Evolutionary conservation across 2,797 vertebrate genomes (phyloP), one percentile per base, ranked within the genome.

Genomic region (Spinibarbus caldwelli): DNA sequence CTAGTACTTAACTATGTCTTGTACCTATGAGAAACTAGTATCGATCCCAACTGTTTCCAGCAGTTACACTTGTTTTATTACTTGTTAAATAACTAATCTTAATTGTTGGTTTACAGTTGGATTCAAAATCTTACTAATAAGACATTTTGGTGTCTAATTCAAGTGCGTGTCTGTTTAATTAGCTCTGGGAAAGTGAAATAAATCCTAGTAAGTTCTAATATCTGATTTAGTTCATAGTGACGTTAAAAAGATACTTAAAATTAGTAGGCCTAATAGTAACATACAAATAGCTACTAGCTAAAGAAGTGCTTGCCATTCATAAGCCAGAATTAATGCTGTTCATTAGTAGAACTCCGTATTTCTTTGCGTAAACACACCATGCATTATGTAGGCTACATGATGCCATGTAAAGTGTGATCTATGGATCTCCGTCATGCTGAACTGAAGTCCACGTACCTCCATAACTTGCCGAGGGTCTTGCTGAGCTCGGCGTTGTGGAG

Each of bases 401-500:
- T 34, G 45, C 10, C 17, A 47, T 19, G 5, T 34, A 19, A 72
- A 47, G 5, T 31, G 72, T 49, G 70, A 26, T 8, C 70, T n/a
- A 14, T 62, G 10, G 57, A 34, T 19, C 29, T 19, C 29, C 62
- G 15, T 66, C 15, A 9, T 19, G 29, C 19, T 9, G 15, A 15
- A 9, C 15, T 34, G 62, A 34, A 19, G 64, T 66, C 7, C 64
- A 34, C 97, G 97, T 96, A 97, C 97, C 83, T 85, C 83, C 83
- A 98, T 75, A 98, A 95, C 86, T 97, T 98, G 66, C 97, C 97
- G 87, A 99, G 95, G 2, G 97, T 99, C 94, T 99, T 99, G 96
- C 97, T 98, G 88, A 99, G 97, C 80, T 98, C 97, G 0, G 97
- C 97, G 89, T 99, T 99, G 95, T 99, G 97, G 83, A 99, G 96